Evolutionary conservation across 2,113 vertebrate genomes (phyloP).

Genomic region (Aptenodytes patagonicus): DNA sequence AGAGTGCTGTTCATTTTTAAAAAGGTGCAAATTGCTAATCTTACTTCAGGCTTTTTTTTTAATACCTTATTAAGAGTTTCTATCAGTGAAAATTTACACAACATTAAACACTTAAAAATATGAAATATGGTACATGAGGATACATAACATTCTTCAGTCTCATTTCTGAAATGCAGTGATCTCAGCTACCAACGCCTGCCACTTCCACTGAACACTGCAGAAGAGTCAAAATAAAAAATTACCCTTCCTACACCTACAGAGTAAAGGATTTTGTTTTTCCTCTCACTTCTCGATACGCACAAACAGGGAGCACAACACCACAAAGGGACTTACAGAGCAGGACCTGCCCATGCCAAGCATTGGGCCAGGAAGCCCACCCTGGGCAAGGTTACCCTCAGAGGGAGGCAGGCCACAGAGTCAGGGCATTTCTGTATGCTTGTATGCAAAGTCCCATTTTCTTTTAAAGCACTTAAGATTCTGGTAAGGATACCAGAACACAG

Average conservation of each 20-base stretch:
- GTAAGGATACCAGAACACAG: not conserved
- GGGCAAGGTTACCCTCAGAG: not conserved
- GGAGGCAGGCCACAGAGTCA: not conserved
- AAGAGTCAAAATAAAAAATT: not conserved
- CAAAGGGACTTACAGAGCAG: not conserved
- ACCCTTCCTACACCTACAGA: not conserved
- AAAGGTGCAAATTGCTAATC: constrained; percentile 73
- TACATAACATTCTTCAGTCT: not conserved
- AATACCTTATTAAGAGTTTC: constrained; percentile 55
- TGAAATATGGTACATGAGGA: not conserved
- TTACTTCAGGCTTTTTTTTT: constrained; percentile 59
- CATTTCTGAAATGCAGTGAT: not conserved
- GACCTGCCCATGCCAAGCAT: not conserved
- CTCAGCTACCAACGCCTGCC: not conserved
- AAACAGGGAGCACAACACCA: not conserved
- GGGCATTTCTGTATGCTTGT: not conserved
- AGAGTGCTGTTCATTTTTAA: constrained; percentile 69
- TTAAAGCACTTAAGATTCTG: not conserved
- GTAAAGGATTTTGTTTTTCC: not conserved
- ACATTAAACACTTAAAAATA: constrained; percentile 53
- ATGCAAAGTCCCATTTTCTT: not conserved
- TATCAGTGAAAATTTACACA: constrained; percentile 50
- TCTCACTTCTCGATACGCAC: not conserved
- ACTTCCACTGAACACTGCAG: not conserved
- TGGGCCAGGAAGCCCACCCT: not conserved